These are phyloP conservation scores for Drosophila saltans DNA, from an alignment of 1,140 invertebrate genomes.

Conservation along the genomic window DNA sequence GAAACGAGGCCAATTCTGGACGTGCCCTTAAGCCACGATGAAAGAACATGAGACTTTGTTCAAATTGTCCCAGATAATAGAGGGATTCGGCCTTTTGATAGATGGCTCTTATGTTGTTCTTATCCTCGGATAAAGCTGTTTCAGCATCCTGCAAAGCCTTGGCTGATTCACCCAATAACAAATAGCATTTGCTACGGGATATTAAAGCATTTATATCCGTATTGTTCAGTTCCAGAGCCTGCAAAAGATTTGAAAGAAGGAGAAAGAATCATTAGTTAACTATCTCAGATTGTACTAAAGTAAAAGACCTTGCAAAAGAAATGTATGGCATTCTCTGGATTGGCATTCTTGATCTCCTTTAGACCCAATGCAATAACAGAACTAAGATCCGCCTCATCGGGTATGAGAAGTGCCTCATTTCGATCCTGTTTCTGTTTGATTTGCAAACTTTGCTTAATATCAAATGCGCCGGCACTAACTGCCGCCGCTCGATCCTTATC, in stretches of 20 bases:
- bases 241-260: conserved; percentile 65
- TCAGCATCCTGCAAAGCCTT: conserved; percentile 94
- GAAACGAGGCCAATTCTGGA: conserved; percentile 93
- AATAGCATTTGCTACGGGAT: conserved; percentile 93
- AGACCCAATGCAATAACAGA: conserved; percentile 89
- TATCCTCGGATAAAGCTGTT: conserved; percentile 89
- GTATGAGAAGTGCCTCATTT: conserved; percentile 88
- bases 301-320: conserved; percentile 90
- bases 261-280: neutral
- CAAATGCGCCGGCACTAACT: conserved; percentile 88
- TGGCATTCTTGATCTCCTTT: conserved; percentile 89
- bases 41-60: conserved; percentile 95
- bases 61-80: conserved; percentile 96
- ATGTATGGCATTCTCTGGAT: conserved; percentile 87
- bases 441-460: conserved; percentile 93
- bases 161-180: conserved; percentile 93
- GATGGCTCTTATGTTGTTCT: conserved; percentile 91
- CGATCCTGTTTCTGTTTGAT: conserved; percentile 91
- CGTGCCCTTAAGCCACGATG: conserved; percentile 93
- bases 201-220: conserved; percentile 94
- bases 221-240: conserved; percentile 94
- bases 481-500: conserved; percentile 95
- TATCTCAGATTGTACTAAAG: neutral
- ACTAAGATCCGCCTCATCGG: conserved; percentile 90
- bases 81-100: conserved; percentile 96